phyloP scores from a whole-genome alignment of 2,113 vertebrate genomes.

The Sinocyclocheilus maitianheensis region DNA sequence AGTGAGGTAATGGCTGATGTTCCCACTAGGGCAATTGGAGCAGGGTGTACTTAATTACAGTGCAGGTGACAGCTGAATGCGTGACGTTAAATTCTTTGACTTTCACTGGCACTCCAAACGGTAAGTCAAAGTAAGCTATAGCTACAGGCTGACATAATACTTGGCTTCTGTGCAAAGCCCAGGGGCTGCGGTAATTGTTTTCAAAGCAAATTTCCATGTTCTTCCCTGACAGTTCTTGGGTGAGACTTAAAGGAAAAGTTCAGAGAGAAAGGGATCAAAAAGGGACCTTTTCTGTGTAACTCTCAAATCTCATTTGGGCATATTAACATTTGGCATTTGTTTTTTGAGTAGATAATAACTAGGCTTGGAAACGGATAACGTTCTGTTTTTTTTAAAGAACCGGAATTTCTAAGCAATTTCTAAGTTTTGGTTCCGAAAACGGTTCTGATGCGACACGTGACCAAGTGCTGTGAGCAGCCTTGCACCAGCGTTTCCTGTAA shows the following conservation, averaged over 20 bases:
- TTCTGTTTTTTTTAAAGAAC: too few relatives aligned
- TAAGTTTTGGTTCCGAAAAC: too few relatives aligned
- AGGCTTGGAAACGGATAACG: too few relatives aligned
- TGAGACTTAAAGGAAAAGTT: neutral
- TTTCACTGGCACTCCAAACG: conserved; percentile 57
- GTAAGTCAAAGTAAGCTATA: conserved; percentile 48
- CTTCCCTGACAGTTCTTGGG: conserved; percentile 42
- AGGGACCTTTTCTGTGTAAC: neutral
- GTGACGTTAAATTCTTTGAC: conserved; percentile 39
- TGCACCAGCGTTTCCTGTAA: too few relatives aligned
- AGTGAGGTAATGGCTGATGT: conserved; percentile 21
- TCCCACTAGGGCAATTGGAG: conserved; percentile 54
- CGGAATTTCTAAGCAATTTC: too few relatives aligned
- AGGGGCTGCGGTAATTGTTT: conserved; percentile 54
- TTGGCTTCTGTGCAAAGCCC: conserved; percentile 44
- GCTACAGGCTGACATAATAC: conserved; percentile 55
- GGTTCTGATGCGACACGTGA: too few relatives aligned
- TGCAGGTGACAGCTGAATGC: conserved; percentile 48
- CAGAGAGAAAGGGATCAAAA: neutral
- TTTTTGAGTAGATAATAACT: too few relatives aligned
- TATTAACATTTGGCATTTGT: neutral
- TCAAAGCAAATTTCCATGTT: conserved; percentile 49
- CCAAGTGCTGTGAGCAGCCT: too few relatives aligned
- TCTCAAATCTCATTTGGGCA: neutral
- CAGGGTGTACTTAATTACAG: conserved; percentile 63